Evolutionary conservation across 92 coral and sea anemone species (phyloP).

Genomic region (Desmophyllum pertusum): DNA sequence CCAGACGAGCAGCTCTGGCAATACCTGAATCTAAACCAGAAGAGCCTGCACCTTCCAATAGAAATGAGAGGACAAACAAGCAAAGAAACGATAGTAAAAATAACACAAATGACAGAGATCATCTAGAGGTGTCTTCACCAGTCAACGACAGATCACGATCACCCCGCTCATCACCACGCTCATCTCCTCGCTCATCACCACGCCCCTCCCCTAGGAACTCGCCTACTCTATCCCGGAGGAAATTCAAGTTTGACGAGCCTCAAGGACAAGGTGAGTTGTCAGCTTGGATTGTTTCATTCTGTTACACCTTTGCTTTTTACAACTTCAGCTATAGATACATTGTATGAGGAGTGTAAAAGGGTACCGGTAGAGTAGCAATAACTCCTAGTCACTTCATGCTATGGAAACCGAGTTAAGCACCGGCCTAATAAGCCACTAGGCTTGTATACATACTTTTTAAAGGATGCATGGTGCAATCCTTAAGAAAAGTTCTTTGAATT

Average conservation of each 20-base stretch:
- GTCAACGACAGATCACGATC: slow-evolving; percentile 41
- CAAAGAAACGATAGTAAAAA: slow-evolving; percentile 27
- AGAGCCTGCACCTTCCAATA: slow-evolving; percentile 35
- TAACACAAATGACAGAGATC: slow-evolving; percentile 31
- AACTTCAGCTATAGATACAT: too few relatives aligned
- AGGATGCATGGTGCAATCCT: too few relatives aligned
- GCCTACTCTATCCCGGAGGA: slow-evolving; percentile 71
- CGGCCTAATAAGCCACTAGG: too few relatives aligned
- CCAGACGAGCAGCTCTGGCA: slow-evolving; percentile 85
- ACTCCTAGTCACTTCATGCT: too few relatives aligned
- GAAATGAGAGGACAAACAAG: slow-evolving; percentile 29
- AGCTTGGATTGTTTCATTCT: neutral
- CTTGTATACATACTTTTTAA: too few relatives aligned
- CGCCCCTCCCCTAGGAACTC: slow-evolving; percentile 76
- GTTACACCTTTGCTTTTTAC: neutral
- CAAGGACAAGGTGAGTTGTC: slow-evolving; percentile 55
- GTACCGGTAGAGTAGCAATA: too few relatives aligned
- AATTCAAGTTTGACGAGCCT: slow-evolving; percentile 67
- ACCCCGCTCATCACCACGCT: slow-evolving; percentile 69
- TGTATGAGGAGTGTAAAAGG: too few relatives aligned
- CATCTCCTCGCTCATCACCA: slow-evolving; percentile 72
- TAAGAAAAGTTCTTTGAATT: neutral
- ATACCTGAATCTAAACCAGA: slow-evolving; percentile 55
- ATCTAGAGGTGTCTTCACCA: slow-evolving; percentile 52
- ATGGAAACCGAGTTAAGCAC: too few relatives aligned